These are phyloP conservation scores for Pseudorectes ferrugineus DNA, from an alignment of 2,113 vertebrate species.

Conservation along the genomic window DNA sequence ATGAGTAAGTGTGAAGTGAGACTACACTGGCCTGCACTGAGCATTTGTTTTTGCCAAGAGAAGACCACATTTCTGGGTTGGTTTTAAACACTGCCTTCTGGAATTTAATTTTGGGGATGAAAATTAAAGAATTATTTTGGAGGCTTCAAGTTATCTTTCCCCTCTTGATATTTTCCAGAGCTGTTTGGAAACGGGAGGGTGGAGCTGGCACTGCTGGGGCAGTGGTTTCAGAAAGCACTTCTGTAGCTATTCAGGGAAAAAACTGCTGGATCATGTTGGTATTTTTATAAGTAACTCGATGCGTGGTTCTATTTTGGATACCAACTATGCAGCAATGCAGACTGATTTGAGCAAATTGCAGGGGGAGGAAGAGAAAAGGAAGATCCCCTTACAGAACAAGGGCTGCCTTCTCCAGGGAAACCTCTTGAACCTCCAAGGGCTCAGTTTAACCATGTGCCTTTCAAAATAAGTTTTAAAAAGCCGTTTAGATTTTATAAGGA, in stretches of 20 bases:
- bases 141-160: not conserved
- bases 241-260: not conserved
- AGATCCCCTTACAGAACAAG: not conserved
- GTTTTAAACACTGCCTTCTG: slow-evolving; percentile 55
- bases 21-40: not conserved
- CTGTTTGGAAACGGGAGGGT: not conserved
- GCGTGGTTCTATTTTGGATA: not conserved
- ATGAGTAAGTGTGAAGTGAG: slow-evolving; percentile 49
- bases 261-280: not conserved
- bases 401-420: not conserved
- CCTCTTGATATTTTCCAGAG: not conserved
- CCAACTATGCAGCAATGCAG: not conserved
- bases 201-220: not conserved
- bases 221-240: not conserved
- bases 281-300: slow-evolving; percentile 17
- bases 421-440: not conserved
- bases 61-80: slow-evolving; percentile 36
- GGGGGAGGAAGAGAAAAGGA: not conserved
- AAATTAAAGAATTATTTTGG: not conserved
- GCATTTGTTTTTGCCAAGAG: slow-evolving; percentile 45
- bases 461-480: not conserved
- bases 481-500: not conserved
- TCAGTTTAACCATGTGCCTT: not conserved
- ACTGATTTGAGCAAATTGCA: not conserved
- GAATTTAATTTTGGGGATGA: slow-evolving; percentile 16